These are phyloP conservation scores for Gonioctena quinquepunctata DNA, from an alignment of 1,140 invertebrate genomes.

Conservation along the genomic window DNA sequence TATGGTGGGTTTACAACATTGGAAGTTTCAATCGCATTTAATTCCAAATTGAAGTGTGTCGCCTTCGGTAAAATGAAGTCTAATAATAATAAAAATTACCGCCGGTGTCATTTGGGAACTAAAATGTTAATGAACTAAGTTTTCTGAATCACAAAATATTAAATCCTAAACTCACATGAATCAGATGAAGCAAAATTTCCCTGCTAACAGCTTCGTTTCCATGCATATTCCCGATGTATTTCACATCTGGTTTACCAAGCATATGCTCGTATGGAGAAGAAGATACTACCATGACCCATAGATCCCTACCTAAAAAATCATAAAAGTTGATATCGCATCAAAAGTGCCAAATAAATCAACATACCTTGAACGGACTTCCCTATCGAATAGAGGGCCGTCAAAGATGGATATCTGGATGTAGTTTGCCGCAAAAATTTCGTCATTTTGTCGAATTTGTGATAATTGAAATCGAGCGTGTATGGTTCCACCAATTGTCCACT, in stretches of 20 bases:
- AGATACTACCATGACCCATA: constrained; percentile 95
- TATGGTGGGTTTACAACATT: too few species aligned
- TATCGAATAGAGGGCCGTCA: constrained; percentile 88
- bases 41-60: too few species aligned
- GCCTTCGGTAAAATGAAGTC: too few species aligned
- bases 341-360: background rate
- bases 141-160: too few species aligned
- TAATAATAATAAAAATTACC: too few species aligned
- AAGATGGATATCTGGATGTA: constrained; percentile 77
- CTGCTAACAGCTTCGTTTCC: constrained; percentile 89
- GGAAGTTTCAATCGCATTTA: too few species aligned
- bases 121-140: too few species aligned
- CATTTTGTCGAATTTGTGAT: constrained; percentile 88
- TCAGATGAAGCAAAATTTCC: constrained; percentile 84
- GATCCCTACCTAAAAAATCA: constrained; percentile 73
- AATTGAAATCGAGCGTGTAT: constrained; percentile 73
- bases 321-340: background rate
- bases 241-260: constrained; percentile 89
- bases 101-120: too few species aligned
- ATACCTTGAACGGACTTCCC: constrained; percentile 90
- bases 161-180: constrained; percentile 70
- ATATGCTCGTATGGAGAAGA: constrained; percentile 87
- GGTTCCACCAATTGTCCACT: constrained; percentile 18
- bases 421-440: constrained; percentile 80
- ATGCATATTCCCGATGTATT: constrained; percentile 91